Base-by-base conservation (phyloP, 1,140 invertebrate species). In the Apis mellifera region DNA sequence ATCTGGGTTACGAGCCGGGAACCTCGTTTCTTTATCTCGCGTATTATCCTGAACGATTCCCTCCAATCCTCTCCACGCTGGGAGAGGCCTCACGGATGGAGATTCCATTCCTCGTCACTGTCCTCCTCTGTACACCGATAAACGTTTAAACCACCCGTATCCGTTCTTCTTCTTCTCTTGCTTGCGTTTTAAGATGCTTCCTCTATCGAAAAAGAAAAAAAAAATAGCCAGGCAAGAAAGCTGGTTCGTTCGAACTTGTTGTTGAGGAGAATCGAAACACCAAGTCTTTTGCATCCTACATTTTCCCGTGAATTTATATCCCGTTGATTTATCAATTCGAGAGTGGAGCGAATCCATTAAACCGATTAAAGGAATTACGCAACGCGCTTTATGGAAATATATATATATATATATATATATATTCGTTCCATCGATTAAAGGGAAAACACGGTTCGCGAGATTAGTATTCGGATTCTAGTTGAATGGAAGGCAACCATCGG, bases 1-100 rank as follows among this genome's bases (percentile, higher is more conserved):
- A 92, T 93, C 92, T 92, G 92, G 92, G 91, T 92, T 92, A 91
- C 88, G 90, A 90, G 86, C 84, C 85, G 32, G 74, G 87, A 86
- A 86, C 85, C 89, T 91, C 87, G 88, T 85, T 87, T 91, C 85
- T 90, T 88, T 90, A 90, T 90, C 90, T 89, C 78, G 50, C 54
- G 19, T 26, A 26, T 26, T 26, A 26, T 19, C 23, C 23, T 52
- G 50, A 19, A 54, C 69, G n/a, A 70, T 52, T 21, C 68, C 23
- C 52, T 32, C 54, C 17, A 26, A 15, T 32, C 7, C 54, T 68
- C 26, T 32, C 48, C n/a, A 21, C 69, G 17, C 26, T 57, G 26
- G n/a, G n/a, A n/a, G n/a, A n/a, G 52, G 32, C 69, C 69, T 26
- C 50, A 1, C 19, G 17, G n/a, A 50, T 50, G 26, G 26, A 32